Conservation (phyloP, 2,888 invertebrate genomes). For the Dugesia japonica region DNA sequence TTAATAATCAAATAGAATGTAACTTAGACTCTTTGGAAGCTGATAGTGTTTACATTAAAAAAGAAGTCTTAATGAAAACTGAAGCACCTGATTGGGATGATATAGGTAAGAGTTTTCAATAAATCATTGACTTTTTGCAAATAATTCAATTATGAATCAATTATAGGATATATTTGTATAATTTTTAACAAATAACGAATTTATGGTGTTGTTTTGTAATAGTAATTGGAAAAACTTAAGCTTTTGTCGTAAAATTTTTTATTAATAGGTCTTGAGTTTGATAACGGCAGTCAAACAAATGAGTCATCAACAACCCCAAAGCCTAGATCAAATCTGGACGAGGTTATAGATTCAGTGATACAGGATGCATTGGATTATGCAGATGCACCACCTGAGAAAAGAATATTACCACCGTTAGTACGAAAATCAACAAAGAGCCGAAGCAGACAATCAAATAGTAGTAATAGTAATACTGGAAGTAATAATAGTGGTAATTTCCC, state of each 20-base stretch:
- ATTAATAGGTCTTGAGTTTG: not conserved
- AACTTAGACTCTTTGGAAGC: no score
- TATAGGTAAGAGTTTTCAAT: no score
- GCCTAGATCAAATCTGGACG: not conserved
- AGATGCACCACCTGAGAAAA: not conserved
- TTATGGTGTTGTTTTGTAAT: constrained; percentile 8
- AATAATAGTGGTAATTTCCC: constrained; percentile 20
- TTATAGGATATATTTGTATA: no score
- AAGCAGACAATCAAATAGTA: constrained; percentile 16
- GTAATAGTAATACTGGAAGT: constrained; percentile 16
- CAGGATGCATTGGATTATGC: not conserved
- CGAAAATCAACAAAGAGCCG: not conserved
- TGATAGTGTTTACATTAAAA: no score
- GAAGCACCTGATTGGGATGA: no score
- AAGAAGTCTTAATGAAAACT: no score
- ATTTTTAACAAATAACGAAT: not conserved
- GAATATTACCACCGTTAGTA: constrained; percentile 4
- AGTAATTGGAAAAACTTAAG: not conserved
- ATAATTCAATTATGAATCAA: no score
- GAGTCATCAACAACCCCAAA: not conserved
- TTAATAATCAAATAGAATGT: no score
- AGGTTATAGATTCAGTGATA: not conserved
- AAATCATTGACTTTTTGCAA: no score
- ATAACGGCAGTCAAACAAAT: constrained; percentile 20
- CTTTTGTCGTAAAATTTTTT: not conserved